phyloP scores from a whole-genome alignment of 2,113 vertebrate genomes.

The Dicrurus megarhynchus region DNA sequence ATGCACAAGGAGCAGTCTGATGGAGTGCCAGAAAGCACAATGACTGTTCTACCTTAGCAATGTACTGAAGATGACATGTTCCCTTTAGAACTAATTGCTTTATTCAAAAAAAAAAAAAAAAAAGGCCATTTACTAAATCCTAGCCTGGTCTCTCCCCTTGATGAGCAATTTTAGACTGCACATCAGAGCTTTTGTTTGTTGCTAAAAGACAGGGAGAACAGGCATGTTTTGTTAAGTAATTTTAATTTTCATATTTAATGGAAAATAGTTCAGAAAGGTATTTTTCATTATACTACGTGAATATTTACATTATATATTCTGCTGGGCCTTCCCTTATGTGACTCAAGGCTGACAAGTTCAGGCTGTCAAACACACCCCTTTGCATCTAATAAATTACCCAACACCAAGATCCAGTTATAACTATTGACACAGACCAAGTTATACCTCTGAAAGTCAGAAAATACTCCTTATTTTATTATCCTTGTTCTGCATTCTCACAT shows the following conservation, averaged over 20 bases:
- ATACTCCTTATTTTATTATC: constrained; percentile 37
- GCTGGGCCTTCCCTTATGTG: constrained; percentile 4
- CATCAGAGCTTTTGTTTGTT: constrained; percentile 65
- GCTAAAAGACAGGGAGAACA: constrained; percentile 50
- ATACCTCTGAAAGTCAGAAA: constrained; percentile 44
- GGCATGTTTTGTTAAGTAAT: constrained; percentile 66
- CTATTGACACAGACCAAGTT: constrained; percentile 39
- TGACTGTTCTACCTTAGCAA: constrained; percentile 61
- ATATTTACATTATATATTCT: constrained; percentile 40
- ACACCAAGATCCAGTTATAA: constrained; percentile 17
- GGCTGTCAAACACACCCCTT: constrained; percentile 31
- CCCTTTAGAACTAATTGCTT: constrained; percentile 71
- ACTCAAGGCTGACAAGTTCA: constrained; percentile 52
- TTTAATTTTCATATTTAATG: constrained; percentile 74
- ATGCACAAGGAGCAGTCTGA: constrained; percentile 39
- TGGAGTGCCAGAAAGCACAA: constrained; percentile 59
- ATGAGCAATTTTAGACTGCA: constrained; percentile 68
- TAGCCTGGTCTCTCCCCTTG: constrained; percentile 55
- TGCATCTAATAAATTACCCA: constrained; percentile 30
- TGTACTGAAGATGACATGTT: constrained; percentile 59
- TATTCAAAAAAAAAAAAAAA: constrained; percentile 53
- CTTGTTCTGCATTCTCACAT: constrained; percentile 26
- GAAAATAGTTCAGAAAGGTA: constrained; percentile 63
- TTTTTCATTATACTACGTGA: constrained; percentile 60
- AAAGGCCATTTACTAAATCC: constrained; percentile 52